A percentile compares a stretch with the other conserved stretches of the same genome.
Conservation (phyloP, 2,113 vertebrate species). For the Syrmaticus mikado region DNA sequence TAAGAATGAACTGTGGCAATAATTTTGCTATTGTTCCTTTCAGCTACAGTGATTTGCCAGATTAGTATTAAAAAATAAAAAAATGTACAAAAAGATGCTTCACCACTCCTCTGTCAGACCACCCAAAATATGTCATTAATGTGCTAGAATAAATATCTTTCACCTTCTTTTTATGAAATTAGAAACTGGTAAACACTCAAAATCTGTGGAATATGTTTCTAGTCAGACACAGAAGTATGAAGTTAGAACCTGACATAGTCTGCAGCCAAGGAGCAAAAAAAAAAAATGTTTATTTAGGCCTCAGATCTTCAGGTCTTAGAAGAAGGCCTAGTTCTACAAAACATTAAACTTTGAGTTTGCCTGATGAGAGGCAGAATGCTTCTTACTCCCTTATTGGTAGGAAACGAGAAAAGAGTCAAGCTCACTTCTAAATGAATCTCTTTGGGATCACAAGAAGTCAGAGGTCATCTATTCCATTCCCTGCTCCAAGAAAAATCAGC, state of each 20-base stretch:
- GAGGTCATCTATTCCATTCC: neutral
- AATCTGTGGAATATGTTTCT: neutral
- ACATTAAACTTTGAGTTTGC: neutral
- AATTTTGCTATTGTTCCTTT: neutral
- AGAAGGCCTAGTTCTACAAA: neutral
- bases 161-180: neutral
- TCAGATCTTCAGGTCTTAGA: neutral
- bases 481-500: neutral
- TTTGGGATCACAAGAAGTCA: neutral
- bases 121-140: neutral
- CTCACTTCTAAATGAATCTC: neutral
- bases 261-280: neutral
- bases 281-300: neutral
- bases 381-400: neutral
- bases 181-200: neutral
- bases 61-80: neutral
- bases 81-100: neutral
- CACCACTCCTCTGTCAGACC: neutral
- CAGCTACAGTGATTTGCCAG: neutral
- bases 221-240: neutral
- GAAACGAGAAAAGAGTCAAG: neutral
- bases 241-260: neutral
- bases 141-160: neutral
- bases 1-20: neutral
- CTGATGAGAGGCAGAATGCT: neutral